phyloP scores from a whole-genome alignment of 1,140 invertebrate species.

The Apolygus lucorum region DNA sequence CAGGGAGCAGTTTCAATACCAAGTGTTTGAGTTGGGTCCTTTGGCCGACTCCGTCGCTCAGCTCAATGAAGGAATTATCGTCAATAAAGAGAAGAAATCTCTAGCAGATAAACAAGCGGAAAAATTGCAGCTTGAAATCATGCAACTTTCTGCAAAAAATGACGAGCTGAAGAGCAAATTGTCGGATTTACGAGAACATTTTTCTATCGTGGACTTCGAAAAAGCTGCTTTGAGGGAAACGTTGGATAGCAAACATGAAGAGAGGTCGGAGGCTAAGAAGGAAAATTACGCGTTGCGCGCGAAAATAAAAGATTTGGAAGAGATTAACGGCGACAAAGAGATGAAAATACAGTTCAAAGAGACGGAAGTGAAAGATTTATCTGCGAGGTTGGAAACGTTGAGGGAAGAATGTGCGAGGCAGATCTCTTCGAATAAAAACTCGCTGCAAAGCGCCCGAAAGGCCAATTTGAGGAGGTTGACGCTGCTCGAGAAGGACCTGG shows the following conservation, averaged over 20 bases:
- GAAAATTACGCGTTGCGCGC: background rate
- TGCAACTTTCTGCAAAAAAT: background rate
- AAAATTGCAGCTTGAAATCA: background rate
- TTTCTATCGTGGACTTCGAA: background rate
- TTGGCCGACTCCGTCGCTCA: background rate
- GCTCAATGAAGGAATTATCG: background rate
- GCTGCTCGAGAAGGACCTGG: background rate
- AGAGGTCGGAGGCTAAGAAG: background rate
- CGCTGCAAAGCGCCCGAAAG: background rate
- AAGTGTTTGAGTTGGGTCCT: background rate
- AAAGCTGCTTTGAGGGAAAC: background rate
- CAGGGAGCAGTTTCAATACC: background rate
- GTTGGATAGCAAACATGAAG: background rate
- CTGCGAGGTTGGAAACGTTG: background rate
- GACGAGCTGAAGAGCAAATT: background rate
- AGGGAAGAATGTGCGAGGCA: background rate
- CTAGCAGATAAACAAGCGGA: background rate
- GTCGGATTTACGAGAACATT: background rate
- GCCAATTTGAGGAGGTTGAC: background rate
- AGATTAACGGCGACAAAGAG: background rate
- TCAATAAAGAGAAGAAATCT: background rate
- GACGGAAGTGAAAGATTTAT: background rate
- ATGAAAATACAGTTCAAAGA: background rate
- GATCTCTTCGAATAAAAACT: background rate
- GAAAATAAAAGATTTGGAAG: constrained; percentile 7